Evolutionary conservation across 2,113 vertebrate genomes (phyloP).

Genomic region (Tragelaphus scriptus): DNA sequence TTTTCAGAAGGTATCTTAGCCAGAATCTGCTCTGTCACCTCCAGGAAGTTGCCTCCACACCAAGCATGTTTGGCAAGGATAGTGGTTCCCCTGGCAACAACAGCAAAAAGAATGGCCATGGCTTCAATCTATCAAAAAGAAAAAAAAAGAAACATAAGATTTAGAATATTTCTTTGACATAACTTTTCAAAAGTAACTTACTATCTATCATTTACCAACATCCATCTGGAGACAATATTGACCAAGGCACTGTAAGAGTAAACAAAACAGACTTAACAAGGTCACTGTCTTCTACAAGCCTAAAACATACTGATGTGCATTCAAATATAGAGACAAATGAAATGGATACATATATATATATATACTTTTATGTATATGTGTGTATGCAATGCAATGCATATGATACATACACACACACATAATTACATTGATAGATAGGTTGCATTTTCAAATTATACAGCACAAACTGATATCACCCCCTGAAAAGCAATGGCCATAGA

Average conservation of each 20-base stretch:
- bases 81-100: slow-evolving; percentile 96
- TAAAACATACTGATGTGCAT: not conserved
- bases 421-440: not conserved
- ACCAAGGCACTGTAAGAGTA: not conserved
- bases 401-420: not conserved
- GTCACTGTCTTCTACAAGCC: not conserved
- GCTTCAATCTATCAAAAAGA: slow-evolving; percentile 63
- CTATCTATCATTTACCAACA: not conserved
- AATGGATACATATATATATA: not conserved
- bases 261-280: slow-evolving; percentile 24
- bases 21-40: slow-evolving; percentile 97
- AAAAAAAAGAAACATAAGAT: not conserved
- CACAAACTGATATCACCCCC: not conserved
- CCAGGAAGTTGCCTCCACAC: slow-evolving; percentile 98
- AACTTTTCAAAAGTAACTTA: slow-evolving; percentile 32
- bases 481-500: slow-evolving; percentile 24
- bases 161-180: slow-evolving; percentile 32
- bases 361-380: not conserved
- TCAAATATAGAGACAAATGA: not conserved
- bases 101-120: slow-evolving; percentile 98
- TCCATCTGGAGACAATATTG: not conserved
- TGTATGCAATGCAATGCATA: not conserved
- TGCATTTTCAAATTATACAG: slow-evolving; percentile 31
- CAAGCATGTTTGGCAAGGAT: slow-evolving; percentile 97
- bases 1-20: slow-evolving; percentile 97